A percentile compares a stretch with the other conserved stretches of the same genome.
phyloP scores from a whole-genome alignment of 2,113 vertebrate species.

The Vicugna pacos region DNA sequence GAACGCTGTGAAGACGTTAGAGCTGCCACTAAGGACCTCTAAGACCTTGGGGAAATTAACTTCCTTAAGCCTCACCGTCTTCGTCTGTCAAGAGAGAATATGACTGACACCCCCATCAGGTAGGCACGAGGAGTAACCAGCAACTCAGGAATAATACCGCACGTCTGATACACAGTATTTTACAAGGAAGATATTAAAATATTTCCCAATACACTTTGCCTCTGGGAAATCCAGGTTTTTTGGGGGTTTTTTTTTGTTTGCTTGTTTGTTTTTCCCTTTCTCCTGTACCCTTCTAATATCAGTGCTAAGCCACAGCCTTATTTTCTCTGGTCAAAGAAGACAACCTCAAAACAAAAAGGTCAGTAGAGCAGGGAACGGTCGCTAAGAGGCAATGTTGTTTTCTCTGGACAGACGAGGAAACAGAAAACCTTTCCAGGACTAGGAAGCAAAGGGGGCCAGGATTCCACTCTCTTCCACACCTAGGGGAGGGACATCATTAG shows the following conservation, averaged over 20 bases:
- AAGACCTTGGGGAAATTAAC: neutral
- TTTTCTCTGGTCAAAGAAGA: neutral
- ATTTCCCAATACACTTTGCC: neutral
- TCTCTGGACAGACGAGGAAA: neutral
- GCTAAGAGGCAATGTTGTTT: neutral
- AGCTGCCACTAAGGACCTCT: neutral
- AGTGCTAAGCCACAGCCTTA: neutral
- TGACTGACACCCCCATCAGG: rapidly evolving
- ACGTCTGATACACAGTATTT: neutral
- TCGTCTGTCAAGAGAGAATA: neutral
- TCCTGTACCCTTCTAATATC: neutral
- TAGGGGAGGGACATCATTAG: neutral
- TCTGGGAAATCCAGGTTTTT: neutral
- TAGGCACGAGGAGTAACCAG: neutral
- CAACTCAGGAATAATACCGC: neutral
- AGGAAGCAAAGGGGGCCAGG: neutral
- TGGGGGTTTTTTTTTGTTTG: rapidly evolving
- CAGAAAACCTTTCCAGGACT: neutral
- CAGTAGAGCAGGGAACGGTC: rapidly evolving
- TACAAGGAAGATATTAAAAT: neutral
- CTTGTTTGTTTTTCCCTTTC: neutral
- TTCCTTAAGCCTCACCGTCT: neutral
- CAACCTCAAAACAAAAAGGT: neutral
- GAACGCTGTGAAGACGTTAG: no score
- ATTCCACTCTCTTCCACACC: neutral